Evolutionary conservation across 1,140 invertebrate genomes (phyloP).

Genomic region (Drosophila cardini): DNA sequence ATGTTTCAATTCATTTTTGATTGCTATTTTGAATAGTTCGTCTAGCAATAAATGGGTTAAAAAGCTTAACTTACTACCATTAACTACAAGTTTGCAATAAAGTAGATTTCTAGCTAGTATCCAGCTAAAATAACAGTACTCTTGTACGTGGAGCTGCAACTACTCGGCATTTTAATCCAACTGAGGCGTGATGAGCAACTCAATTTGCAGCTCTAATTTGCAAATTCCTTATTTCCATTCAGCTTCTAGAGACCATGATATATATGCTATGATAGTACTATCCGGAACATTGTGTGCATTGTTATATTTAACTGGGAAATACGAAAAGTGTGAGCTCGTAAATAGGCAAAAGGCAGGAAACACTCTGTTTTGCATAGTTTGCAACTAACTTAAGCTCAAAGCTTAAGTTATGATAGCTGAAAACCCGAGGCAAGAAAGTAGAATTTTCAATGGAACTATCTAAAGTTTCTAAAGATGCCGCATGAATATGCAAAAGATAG

Average conservation of each 20-base stretch:
- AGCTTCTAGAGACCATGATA: slow-evolving; percentile 88
- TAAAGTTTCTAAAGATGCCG: background rate
- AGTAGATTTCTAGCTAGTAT: too few relatives aligned
- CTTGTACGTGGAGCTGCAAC: slow-evolving; percentile 20
- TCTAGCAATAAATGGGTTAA: too few relatives aligned
- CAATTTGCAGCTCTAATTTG: slow-evolving; percentile 91
- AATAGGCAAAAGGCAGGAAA: slow-evolving; percentile 12
- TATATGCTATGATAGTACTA: slow-evolving; percentile 6
- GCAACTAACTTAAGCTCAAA: slow-evolving; percentile 19
- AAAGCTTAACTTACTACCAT: too few relatives aligned
- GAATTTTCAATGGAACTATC: background rate
- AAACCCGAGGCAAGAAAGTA: background rate
- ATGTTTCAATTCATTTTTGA: too few relatives aligned
- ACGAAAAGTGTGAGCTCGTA: slow-evolving; percentile 15
- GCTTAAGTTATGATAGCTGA: slow-evolving; percentile 25
- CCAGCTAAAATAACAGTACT: too few relatives aligned
- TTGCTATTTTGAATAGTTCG: too few relatives aligned
- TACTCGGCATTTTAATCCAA: slow-evolving; percentile 85
- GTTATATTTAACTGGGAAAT: slow-evolving; percentile 6
- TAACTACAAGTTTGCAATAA: too few relatives aligned
- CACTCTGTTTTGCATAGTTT: slow-evolving; percentile 15
- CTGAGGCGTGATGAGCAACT: slow-evolving; percentile 93
- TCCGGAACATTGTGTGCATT: slow-evolving; percentile 25
- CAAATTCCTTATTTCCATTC: slow-evolving; percentile 90
- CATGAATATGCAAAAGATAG: background rate